phyloP scores from a whole-genome alignment of 2,113 vertebrate species.

The Heterochromis multidens region DNA sequence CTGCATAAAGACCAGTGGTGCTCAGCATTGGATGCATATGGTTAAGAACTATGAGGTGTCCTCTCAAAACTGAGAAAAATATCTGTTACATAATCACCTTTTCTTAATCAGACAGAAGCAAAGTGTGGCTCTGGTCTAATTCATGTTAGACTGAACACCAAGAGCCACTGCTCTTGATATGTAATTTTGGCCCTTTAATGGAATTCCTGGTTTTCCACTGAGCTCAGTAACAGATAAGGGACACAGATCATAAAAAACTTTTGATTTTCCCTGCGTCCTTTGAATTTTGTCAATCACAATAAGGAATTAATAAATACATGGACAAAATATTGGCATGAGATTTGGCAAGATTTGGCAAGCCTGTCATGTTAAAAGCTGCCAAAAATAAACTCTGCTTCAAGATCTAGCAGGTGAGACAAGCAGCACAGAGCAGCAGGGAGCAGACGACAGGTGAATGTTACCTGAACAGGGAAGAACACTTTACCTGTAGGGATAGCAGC shows the following conservation, averaged over 20 bases:
- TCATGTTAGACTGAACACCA: too few relatives aligned
- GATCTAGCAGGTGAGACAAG: background rate
- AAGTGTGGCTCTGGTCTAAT: too few relatives aligned
- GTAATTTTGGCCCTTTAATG: too few relatives aligned
- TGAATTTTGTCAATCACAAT: background rate
- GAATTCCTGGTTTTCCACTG: too few relatives aligned
- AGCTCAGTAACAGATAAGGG: fast-evolving
- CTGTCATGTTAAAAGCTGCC: background rate
- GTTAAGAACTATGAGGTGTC: too few relatives aligned
- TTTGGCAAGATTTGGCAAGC: background rate
- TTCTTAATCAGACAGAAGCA: too few relatives aligned
- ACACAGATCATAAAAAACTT: fast-evolving
- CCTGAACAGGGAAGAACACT: background rate
- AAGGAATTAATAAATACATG: background rate
- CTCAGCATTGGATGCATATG: too few relatives aligned
- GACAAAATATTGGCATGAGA: background rate
- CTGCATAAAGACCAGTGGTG: too few relatives aligned
- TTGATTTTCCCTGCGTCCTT: background rate
- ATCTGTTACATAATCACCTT: too few relatives aligned
- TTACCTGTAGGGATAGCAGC: conserved; percentile 20
- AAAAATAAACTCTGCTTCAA: background rate
- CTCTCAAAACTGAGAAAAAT: too few relatives aligned
- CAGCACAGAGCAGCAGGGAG: background rate
- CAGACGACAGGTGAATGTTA: background rate
- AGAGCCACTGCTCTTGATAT: too few relatives aligned